These are phyloP conservation scores for Salminus brasiliensis DNA, from an alignment of 2,113 vertebrate genomes.

Conservation along the genomic window DNA sequence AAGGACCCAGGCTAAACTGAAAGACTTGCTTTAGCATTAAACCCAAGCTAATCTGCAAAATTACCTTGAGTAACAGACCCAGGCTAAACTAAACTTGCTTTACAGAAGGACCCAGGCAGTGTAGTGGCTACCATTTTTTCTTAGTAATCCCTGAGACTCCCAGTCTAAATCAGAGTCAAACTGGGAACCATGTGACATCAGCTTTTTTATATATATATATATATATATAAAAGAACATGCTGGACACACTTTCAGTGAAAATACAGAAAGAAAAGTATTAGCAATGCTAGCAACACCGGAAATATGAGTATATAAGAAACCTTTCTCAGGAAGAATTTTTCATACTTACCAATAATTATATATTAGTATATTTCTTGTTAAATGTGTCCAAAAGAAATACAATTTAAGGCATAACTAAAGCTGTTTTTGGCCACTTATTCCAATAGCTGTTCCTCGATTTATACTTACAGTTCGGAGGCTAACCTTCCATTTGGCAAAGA, in stretches of 20 bases:
- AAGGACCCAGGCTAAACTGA: too few relatives aligned
- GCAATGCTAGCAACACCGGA: not conserved
- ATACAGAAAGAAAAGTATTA: not conserved
- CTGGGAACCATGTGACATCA: slow-evolving; percentile 38
- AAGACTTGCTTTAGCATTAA: too few relatives aligned
- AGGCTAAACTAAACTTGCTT: too few relatives aligned
- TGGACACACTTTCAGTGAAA: slow-evolving; percentile 9
- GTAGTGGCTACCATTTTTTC: slow-evolving; percentile 35
- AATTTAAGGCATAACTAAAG: slow-evolving; percentile 30
- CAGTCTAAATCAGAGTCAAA: not conserved
- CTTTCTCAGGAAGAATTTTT: not conserved
- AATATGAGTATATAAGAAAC: slow-evolving; percentile 2
- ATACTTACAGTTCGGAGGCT: slow-evolving; percentile 14
- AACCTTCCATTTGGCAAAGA: slow-evolving; percentile 26
- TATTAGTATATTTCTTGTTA: slow-evolving; percentile 30
- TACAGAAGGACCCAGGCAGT: slow-evolving; percentile 48
- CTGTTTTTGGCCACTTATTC: slow-evolving; percentile 34
- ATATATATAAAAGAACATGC: not conserved
- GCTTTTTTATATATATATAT: not conserved
- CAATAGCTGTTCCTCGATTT: slow-evolving; percentile 1
- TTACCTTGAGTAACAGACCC: too few relatives aligned
- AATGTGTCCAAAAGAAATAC: slow-evolving; percentile 12
- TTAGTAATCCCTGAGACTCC: slow-evolving; percentile 55
- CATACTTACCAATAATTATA: slow-evolving; percentile 31
- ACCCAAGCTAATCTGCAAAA: too few relatives aligned